These are phyloP conservation scores for Diorhabda sublineata DNA, from an alignment of 1,140 invertebrate species.

Conservation along the genomic window DNA sequence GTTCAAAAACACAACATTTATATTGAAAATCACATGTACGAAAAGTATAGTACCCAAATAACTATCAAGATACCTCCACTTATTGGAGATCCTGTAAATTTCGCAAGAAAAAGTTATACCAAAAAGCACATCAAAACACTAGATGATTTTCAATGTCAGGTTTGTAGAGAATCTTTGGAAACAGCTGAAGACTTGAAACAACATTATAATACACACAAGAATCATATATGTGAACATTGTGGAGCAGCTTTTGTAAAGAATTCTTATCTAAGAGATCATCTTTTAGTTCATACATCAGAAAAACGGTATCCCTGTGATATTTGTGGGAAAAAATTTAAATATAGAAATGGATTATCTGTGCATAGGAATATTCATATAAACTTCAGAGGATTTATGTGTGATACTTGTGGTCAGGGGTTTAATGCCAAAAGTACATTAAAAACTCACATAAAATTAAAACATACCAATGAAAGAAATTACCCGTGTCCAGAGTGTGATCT, in stretches of 20 bases:
- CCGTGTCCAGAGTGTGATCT: conserved; percentile 11
- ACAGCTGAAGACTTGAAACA: conserved; percentile 9
- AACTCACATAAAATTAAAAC: conserved; percentile 18
- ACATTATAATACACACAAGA: conserved; percentile 15
- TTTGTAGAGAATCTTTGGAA: conserved; percentile 2
- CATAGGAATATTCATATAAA: conserved; percentile 18
- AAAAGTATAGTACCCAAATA: conserved; percentile 8
- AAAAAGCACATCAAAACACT: background rate
- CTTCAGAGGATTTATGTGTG: conserved; percentile 13
- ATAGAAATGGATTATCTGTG: conserved; percentile 8
- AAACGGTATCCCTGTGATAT: conserved; percentile 12
- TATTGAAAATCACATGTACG: background rate
- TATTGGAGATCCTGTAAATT: background rate
- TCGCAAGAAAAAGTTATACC: conserved; percentile 1
- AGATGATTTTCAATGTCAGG: conserved; percentile 9
- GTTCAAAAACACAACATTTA: conserved; percentile 12
- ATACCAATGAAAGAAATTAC: conserved; percentile 17
- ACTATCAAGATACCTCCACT: conserved; percentile 9
- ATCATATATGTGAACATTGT: conserved; percentile 16
- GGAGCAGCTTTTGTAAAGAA: conserved; percentile 15
- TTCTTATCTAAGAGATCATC: conserved; percentile 13
- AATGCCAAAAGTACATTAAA: conserved; percentile 11
- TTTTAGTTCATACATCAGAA: conserved; percentile 13
- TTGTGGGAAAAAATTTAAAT: conserved; percentile 17
- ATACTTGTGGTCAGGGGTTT: conserved; percentile 16